Base-by-base conservation (phyloP, 2,888 invertebrate genomes). In the Petrolisthes cinctipes region DNA sequence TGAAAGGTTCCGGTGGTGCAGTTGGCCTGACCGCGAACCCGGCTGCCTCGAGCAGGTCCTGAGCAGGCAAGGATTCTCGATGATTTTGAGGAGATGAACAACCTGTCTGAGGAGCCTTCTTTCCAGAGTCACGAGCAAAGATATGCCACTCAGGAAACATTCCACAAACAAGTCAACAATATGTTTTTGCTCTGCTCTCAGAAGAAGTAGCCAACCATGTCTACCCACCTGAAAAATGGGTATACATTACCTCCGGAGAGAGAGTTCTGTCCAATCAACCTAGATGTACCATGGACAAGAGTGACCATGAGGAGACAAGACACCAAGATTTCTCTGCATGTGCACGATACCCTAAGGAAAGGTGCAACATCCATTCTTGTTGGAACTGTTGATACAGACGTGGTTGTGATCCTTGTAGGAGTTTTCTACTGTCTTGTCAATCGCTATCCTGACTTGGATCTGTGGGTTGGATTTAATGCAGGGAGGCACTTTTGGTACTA, bases 121-220 rank as follows among this genome's bases (percentile, higher is more conserved):
- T 37, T 1, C 37, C 37, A 37, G 37, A 37, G 37, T 37, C 37
- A 37, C 37, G 37, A 37, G 37, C 37, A 37, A 37, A 1, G 37
- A 37, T 2, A 37, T 37, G 37, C 37, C 37, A 37, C 37, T 37
- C 37, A 37, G 37, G 37, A 37, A 37, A 3, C 20, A 75, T 11
- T 11, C 17, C 9, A 11, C 9, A n/a, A 20, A 75, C 37, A 37
- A 80, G 54, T 23, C 51, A 80, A 80, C 11, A 61, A n/a, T 54
- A 61, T n/a, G 53, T 80, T 57, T 80, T 80, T 80, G 80, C 57
- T 57, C 51, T 82, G 53, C 82, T 82, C 68, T 82, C 82, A 82
- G 82, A 68, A 68, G n/a, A 68, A 82, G 82, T 82, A 68, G 82
- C 71, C 71, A 82, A 66, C 66, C 68, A 66, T 80, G 57, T 57